Base-by-base conservation (phyloP, 1,140 invertebrate genomes). In the Ceratina japonica region DNA sequence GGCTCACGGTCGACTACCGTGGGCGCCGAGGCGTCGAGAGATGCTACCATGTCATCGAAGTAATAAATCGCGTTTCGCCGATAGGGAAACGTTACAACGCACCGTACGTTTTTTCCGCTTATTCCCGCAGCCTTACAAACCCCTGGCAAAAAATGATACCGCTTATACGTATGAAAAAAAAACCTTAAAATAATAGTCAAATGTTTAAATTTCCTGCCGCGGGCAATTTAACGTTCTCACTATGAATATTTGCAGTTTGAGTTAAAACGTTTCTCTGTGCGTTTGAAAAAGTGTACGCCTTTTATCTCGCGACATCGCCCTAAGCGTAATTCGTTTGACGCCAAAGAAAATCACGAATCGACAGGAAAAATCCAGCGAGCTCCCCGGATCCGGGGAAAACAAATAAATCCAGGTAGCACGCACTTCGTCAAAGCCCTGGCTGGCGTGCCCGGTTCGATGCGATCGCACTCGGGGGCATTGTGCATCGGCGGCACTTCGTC, bases 391-490 rank as follows among this genome's bases (percentile, higher is more conserved):
- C 16, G 10, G 20, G 59, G 65, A 16, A 54, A 70, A 78, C 51
- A 72, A 78, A 78, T 78, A 78, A 78, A 78, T 78, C 61, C 61
- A 51, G 70, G 61, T 70, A 83, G 78, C 71, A 52, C 81, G 58
- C 62, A 70, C 66, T 80, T 79, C 81, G 82, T 84, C 82, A 83
- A 83, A 78, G 82, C 61, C n/a, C 31, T 54, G 24, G 72, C 58
- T 8, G 61, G 51, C 73, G 72, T 80, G 73, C 79, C 84, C 82
- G 82, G 84, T 73, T 70, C 82, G 82, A 81, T 73, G 83, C 83
- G 69, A 85, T 82, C 82, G 83, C 80, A 80, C 77, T 81, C 85
- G 64, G 69, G 62, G 71, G 83, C 80, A 86, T 86, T 84, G 81
- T 84, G 83, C 70, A 74, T 66, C 66, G 76, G 52, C 52, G 78